Base-by-base conservation (phyloP, 2,797 vertebrate genomes). In the Miichthys miiuy region DNA sequence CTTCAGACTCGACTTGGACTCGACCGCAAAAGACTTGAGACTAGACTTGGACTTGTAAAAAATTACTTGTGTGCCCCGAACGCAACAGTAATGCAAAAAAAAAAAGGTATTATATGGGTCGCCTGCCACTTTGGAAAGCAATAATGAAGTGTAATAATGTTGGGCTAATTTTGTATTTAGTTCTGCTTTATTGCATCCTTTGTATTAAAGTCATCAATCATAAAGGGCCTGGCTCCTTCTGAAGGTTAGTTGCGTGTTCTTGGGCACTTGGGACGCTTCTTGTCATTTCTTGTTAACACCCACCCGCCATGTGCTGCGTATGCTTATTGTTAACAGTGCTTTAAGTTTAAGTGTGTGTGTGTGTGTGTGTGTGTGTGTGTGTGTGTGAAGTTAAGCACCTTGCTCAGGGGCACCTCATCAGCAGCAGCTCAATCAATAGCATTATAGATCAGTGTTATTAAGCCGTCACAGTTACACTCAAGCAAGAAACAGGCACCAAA, bases 181-280 rank as follows among this genome's bases (percentile, higher is more conserved):
- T 90, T 90, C 86, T 88, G 90, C 87, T 89, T 90, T 87, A 85
- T 73, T 82, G 86, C 75, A 48, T 80, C 70, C 6, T 68, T 72
- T 80, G 79, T 84, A 91, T 92, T 89, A 88, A 90, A 92, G 80
- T 81, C 88, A 92, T 92, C 88, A 85, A 90, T 92, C 91, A 90
- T 46, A 25, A 34, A 46, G 41, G 34, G 44, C 61, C 13, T 1
- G 5, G 20, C 58, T 79, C 54, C 6, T 62, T 72, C 9, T 81
- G 80, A 88, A 82, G 82, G 87, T 89, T 73, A 83, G 75, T 51
- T 27, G 25, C 76, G 10, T 47, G 73, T 12, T 58, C 27, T 6
- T 1, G 51, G 65, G 56, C 68, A 21, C 81, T 52, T 34, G 67
- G 80, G 80, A 84, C 67, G 16, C 50, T 60, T 77, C 73, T 4